Base-by-base conservation (phyloP, 1,140 invertebrate genomes). In the Pogonomyrmex barbatus region DNA sequence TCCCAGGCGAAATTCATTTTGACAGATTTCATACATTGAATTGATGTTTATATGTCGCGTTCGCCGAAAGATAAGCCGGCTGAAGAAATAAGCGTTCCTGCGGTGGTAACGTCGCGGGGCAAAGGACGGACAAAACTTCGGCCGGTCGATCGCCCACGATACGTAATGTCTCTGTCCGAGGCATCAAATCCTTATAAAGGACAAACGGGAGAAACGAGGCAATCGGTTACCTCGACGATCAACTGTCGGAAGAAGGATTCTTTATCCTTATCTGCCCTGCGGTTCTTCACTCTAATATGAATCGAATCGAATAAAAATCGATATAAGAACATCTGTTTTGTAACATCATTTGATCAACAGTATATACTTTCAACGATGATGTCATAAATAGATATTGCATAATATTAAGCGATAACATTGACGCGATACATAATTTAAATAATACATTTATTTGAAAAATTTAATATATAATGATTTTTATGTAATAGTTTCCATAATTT, bases 1-100 rank as follows among this genome's bases (percentile, higher is more conserved):
- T 94, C 92, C 93, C 92, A 91, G 86, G 91, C 91, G 93, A 94
- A 94, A 95, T 95, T 94, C 94, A 94, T 95, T 95, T 95, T 95
- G 94, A 95, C 94, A 94, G 94, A 95, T 95, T 95, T 94, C 94
- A 92, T 95, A 94, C 94, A 94, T 95, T 94, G 94, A 95, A 95
- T 94, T 94, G 94, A 95, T 95, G 94, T 93, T 94, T 94, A 92
- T 93, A 91, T 89, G 93, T 94, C 92, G 93, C 90, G 92, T 91
- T 93, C 91, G 91, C 91, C 92, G 92, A 91, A 92, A 93, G 92
- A 93, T 93, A 93, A 93, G 90, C 90, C 87, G 39, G 24, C 42
- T 3, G 90, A 77, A 56, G 78, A 93, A 90, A 75, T 91, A 45
- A 87, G 36, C 52, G 70, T 67, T 82, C 39, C 60, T 70, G 14